phyloP scores from a whole-genome alignment of 2,888 invertebrate species.

The Pteria penguin region DNA sequence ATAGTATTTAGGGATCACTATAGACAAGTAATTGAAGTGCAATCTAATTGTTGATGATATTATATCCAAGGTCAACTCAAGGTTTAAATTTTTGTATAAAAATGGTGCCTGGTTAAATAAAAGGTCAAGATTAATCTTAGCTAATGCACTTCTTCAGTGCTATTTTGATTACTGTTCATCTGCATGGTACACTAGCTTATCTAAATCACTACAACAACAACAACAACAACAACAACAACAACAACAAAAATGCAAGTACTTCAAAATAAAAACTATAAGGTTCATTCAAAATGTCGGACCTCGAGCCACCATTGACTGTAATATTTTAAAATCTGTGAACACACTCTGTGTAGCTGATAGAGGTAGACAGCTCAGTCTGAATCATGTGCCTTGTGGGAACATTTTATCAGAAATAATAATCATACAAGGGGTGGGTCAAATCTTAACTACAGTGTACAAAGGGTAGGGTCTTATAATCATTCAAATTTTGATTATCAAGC shows the following conservation, averaged over 20 bases:
- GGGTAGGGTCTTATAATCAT: too few species aligned
- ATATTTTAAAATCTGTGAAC: neutral
- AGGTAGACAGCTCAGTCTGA: neutral
- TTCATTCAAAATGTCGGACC: neutral
- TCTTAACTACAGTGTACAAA: too few species aligned
- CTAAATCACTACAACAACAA: neutral
- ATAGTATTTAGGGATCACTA: neutral
- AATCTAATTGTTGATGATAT: neutral
- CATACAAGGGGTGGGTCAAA: neutral
- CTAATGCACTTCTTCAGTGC: neutral
- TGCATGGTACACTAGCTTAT: neutral
- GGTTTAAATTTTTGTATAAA: neutral
- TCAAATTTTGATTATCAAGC: too few species aligned
- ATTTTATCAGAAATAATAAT: neutral
- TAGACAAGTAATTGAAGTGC: neutral
- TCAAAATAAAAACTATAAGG: neutral
- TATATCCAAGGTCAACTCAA: neutral
- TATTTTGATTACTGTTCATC: neutral
- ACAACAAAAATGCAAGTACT: neutral
- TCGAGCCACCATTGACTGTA: neutral
- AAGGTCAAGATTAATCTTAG: neutral
- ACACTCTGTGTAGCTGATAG: neutral
- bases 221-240: too few species aligned
- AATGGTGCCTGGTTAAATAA: neutral
- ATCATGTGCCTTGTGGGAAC: neutral